Conservation (phyloP, 2,888 invertebrate species). For the Ormyrus nitidulus region DNA sequence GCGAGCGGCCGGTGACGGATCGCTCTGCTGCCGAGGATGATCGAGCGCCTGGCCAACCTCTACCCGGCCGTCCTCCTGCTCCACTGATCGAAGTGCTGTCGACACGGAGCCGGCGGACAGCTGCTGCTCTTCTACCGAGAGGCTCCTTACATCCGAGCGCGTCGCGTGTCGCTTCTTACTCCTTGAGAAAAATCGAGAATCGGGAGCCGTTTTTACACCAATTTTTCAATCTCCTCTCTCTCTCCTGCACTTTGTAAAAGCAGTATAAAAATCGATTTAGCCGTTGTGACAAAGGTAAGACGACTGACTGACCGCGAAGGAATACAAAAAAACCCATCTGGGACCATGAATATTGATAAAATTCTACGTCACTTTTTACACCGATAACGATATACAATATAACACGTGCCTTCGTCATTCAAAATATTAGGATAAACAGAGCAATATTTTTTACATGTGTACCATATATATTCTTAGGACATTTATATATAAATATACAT, state of each 20-base stretch:
- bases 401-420: slow-evolving; percentile 28
- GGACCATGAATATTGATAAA: slow-evolving; percentile 16
- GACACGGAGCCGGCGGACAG: no score
- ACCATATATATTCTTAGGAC: slow-evolving; percentile 16
- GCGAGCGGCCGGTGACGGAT: slow-evolving; percentile 65
- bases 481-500: slow-evolving; percentile 20
- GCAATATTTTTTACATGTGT: slow-evolving; percentile 49
- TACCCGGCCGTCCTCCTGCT: slow-evolving; percentile 19
- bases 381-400: neutral
- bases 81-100: neutral
- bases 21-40: slow-evolving; percentile 8
- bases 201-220: no score
- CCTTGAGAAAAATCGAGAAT: no score
- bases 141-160: no score
- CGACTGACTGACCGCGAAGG: no score
- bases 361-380: neutral
- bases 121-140: no score
- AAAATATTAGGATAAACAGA: slow-evolving; percentile 9
- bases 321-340: neutral
- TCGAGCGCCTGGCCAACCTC: slow-evolving; percentile 21
- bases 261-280: no score
- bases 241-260: no score
- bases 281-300: no score
- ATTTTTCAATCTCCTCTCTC: no score
- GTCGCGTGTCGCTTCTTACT: no score